Conservation (phyloP, 2,113 vertebrate species). For the Beaufortia kweichowensis region DNA sequence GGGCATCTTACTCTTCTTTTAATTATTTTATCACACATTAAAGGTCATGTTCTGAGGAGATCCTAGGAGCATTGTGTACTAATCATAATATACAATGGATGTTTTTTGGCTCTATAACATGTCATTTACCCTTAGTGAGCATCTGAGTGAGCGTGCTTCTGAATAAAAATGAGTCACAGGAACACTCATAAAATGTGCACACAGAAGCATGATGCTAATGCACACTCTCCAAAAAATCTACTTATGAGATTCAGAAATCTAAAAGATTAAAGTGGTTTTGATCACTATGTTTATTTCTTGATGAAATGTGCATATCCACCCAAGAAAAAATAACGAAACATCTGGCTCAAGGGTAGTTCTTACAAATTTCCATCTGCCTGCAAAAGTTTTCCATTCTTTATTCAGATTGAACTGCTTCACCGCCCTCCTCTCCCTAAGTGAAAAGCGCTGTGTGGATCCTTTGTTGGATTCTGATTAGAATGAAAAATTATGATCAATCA, state of each 20-base stretch:
- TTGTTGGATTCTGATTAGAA: neutral
- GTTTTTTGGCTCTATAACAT: neutral
- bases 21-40: neutral
- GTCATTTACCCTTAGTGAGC: neutral
- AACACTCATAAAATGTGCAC: slow-evolving; percentile 1
- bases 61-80: neutral
- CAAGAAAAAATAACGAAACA: neutral
- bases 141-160: neutral
- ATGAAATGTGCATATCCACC: slow-evolving; percentile 9
- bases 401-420: neutral
- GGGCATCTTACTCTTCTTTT: neutral
- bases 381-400: neutral
- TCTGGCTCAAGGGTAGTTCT: slow-evolving; percentile 10
- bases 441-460: neutral
- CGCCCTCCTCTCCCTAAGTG: neutral
- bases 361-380: neutral
- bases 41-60: neutral
- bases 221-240: neutral
- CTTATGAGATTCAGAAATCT: slow-evolving; percentile 6
- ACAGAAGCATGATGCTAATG: slow-evolving; percentile 32
- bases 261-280: slow-evolving; percentile 36
- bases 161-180: neutral
- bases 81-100: neutral
- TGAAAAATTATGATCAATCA: neutral
- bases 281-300: slow-evolving; percentile 22